A percentile compares a stretch with the other conserved stretches of the same genome.
Evolutionary conservation across 2,797 vertebrate species (phyloP).

Genomic region (Pangasius larnaudii): DNA sequence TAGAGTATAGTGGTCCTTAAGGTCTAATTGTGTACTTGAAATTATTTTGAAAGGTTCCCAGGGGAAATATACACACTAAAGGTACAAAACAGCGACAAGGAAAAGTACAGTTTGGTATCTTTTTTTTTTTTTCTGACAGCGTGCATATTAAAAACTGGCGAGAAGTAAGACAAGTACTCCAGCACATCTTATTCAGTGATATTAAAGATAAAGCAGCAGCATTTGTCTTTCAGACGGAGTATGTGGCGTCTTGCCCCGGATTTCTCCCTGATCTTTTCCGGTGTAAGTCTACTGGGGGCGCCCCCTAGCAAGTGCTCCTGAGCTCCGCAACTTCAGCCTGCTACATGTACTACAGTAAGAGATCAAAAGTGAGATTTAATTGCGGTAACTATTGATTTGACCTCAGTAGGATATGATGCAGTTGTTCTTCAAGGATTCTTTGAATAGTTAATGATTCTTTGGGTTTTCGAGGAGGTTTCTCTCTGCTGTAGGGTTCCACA

Average conservation of each 20-base stretch:
- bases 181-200: background rate
- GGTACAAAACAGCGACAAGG: too few relatives aligned
- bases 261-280: constrained; percentile 47
- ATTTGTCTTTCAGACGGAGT: background rate
- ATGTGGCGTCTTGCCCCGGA: constrained; percentile 5
- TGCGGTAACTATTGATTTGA: background rate
- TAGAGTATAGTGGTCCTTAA: background rate
- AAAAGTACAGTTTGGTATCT: background rate
- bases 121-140: background rate
- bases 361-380: background rate
- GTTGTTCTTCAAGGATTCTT: background rate
- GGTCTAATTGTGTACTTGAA: background rate
- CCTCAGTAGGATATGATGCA: background rate
- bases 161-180: background rate
- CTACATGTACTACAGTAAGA: background rate
- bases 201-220: background rate
- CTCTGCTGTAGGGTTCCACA: background rate
- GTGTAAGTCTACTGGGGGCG: constrained; percentile 58
- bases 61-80: background rate
- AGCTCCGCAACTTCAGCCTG: background rate
- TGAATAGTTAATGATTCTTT: background rate
- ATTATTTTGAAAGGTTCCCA: background rate
- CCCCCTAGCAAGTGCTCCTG: constrained; percentile 61
- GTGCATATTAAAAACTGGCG: background rate
- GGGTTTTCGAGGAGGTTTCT: background rate